Conservation (phyloP, 2,113 vertebrate species). For the Labrus mixtus region DNA sequence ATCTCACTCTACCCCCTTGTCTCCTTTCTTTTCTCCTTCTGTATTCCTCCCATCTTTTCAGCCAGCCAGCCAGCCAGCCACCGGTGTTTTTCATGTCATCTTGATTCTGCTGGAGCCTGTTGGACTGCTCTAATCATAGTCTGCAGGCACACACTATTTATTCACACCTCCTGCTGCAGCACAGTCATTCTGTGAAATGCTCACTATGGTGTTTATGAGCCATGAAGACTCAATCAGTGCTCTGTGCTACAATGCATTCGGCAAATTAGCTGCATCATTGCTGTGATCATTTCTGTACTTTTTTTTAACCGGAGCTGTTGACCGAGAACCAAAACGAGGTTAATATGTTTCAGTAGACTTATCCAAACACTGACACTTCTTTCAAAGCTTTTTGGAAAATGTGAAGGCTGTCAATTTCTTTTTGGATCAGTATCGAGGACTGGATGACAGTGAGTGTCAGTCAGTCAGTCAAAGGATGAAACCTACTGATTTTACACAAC, state of each 20-base stretch:
- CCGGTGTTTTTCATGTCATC: slow-evolving; percentile 34
- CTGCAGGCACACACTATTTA: slow-evolving; percentile 10
- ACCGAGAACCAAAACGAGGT: background rate
- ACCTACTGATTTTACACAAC: too few relatives aligned
- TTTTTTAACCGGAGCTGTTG: background rate
- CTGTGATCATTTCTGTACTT: background rate
- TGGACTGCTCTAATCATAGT: slow-evolving; percentile 34
- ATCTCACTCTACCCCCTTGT: slow-evolving; percentile 1
- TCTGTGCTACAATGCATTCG: background rate
- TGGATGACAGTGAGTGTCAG: background rate
- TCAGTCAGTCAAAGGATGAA: too few relatives aligned
- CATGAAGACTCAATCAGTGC: slow-evolving; percentile 45
- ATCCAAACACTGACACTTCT: background rate
- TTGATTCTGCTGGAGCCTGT: slow-evolving; percentile 9
- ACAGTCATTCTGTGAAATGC: slow-evolving; percentile 47
- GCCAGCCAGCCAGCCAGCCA: slow-evolving; percentile 10
- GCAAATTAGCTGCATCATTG: background rate
- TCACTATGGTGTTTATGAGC: slow-evolving; percentile 29
- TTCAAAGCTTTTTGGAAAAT: background rate
- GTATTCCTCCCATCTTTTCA: slow-evolving; percentile 23
- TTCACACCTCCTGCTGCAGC: slow-evolving; percentile 56
- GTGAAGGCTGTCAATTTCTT: background rate
- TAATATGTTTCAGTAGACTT: background rate
- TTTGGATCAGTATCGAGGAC: background rate
- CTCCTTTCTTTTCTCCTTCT: slow-evolving; percentile 1